Conservation (phyloP, 2,797 vertebrate species). For the Oryzias dopingdopingensis region DNA sequence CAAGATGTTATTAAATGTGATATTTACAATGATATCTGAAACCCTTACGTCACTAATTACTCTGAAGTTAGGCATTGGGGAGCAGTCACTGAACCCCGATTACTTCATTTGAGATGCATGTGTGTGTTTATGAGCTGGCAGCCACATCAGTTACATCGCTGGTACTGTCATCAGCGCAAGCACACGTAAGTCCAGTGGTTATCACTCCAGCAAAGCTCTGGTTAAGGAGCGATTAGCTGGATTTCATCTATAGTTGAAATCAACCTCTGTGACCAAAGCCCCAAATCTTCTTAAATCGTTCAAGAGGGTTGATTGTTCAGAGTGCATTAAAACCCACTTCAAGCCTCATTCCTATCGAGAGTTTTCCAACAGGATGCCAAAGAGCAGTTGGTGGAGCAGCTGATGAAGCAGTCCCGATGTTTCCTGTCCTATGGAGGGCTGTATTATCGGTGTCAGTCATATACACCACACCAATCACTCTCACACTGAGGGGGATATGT, state of each 20-base stretch:
- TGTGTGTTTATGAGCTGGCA: conserved; percentile 68
- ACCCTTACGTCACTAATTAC: conserved; percentile 82
- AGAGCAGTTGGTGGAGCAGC: conserved; percentile 79
- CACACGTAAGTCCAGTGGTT: conserved; percentile 56
- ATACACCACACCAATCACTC: conserved; percentile 57
- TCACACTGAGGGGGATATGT: conserved; percentile 53
- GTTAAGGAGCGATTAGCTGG: conserved; percentile 54
- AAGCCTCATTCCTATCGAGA: conserved; percentile 62
- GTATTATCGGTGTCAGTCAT: conserved; percentile 67
- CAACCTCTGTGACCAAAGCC: conserved; percentile 28
- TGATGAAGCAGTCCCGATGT: conserved; percentile 60
- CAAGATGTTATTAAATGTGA: conserved; percentile 66
- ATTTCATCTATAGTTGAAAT: conserved; percentile 61
- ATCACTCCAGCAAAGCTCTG: conserved; percentile 58
- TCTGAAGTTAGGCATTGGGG: conserved; percentile 53
- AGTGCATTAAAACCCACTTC: conserved; percentile 43
- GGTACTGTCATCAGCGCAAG: conserved; percentile 57
- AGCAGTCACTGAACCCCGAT: conserved; percentile 59
- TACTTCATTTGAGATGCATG: conserved; percentile 77
- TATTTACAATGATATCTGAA: conserved; percentile 71
- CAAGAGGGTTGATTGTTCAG: conserved; percentile 57
- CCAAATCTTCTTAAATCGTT: conserved; percentile 44
- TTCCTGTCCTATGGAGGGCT: conserved; percentile 40
- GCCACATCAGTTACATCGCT: conserved; percentile 72
- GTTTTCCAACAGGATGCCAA: conserved; percentile 71